Percentiles rank a stretch among this genome's conserved stretches.
These are phyloP conservation scores for Pogonocichla stellata DNA, from an alignment of 2,113 vertebrate genomes.

Conservation along the genomic window DNA sequence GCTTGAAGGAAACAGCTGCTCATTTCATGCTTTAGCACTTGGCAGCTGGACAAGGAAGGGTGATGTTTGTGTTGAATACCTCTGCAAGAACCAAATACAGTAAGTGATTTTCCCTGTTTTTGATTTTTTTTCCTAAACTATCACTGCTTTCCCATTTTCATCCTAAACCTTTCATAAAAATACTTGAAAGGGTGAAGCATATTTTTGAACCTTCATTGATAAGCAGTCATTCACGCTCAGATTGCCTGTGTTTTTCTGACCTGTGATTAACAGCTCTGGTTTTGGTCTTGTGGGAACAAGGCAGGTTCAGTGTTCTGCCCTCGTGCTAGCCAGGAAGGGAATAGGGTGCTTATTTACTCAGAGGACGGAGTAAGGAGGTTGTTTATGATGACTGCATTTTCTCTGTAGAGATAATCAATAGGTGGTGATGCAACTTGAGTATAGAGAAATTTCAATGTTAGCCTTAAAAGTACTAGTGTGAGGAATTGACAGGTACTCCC, in stretches of 20 bases:
- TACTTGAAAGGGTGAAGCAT: background rate
- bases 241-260: background rate
- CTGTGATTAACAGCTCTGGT: background rate
- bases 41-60: conserved; percentile 76
- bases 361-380: background rate
- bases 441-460: background rate
- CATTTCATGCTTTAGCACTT: conserved; percentile 72
- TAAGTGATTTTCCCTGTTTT: conserved; percentile 74
- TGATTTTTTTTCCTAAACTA: background rate
- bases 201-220: conserved; percentile 17
- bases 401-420: background rate
- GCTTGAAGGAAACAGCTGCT: conserved; percentile 82
- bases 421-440: background rate
- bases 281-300: background rate
- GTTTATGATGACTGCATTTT: background rate
- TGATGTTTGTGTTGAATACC: conserved; percentile 71
- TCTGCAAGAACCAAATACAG: conserved; percentile 58
- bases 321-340: background rate
- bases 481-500: background rate
- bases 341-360: background rate
- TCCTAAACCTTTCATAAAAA: conserved; percentile 32
- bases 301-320: background rate
- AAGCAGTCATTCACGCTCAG: background rate
- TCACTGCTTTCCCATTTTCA: conserved; percentile 27
- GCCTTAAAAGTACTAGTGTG: background rate